Evolutionary conservation across 2,888 invertebrate species (phyloP), one percentile per base, ranked within the genome.

Genomic region (Myathropa florea): DNA sequence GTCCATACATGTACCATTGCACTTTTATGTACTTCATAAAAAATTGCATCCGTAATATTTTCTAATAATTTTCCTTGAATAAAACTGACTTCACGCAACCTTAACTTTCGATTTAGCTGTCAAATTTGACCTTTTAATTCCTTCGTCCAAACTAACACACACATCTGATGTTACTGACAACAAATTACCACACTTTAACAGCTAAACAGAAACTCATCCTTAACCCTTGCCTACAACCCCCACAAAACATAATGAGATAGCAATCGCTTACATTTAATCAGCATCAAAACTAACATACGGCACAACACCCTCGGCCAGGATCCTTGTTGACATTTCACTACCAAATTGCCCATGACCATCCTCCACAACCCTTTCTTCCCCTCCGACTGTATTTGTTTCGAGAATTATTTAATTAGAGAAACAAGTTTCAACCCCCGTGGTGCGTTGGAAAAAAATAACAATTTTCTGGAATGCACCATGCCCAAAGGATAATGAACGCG

Each of bases 401-500:
- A 57, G 68, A 81, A 85, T 81, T 85, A 77, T 85, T 85, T 72
- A 85, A 85, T 85, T 85, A 85, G 72, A 26, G 63, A 64, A 70
- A 67, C 46, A 61, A 21, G 21, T 39, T 14, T 18, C 61, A 64
- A 75, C 68, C 82, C 53, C 30, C n/a, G n/a, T 18, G 1, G 23
- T 73, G 64, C 68, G 23, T 10, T 10, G 21, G 78, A 72, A 79
- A 75, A 68, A 65, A 12, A 67, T 30, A 68, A 61, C 60, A 75
- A 61, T 59, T 79, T 65, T 59, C 10, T 57, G 71, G 36, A 77
- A 77, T 85, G 28, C 64, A 72, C 55, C 72, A 67, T 68, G 71
- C 24, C 63, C 76, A 71, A 77, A 85, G 85, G 76, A 85, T 81
- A 85, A 85, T 81, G 72, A 85, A 81, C 33, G 81, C 72, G 84